Base-by-base conservation (phyloP, 92 coral and sea anemone species). In the Epizoanthus ramosus region DNA sequence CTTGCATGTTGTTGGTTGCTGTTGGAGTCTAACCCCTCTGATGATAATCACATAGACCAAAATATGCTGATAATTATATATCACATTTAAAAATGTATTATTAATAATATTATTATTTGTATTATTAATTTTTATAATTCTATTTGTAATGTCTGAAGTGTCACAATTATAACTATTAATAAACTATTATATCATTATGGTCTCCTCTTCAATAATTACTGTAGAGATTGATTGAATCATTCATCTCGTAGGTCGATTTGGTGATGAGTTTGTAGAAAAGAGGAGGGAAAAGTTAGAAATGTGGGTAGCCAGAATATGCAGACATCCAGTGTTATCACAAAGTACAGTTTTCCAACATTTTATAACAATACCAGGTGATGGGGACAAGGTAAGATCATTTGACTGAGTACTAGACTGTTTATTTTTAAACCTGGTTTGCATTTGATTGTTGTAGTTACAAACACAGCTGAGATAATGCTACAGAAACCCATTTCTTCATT, bases 251-350 rank as follows among this genome's bases (percentile, higher is more conserved):
- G 99, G 99, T 79, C 94, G 95, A 63, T 96, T 94, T 85, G 99
- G 97, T 53, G 99, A 96, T 3, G 99, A 96, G 73, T 96, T 96
- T 63, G 85, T 96, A 1, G 98, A 94, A 87, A 96, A 96, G 85
- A 86, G 99, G 57, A 89, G 94, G 54, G 99, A 96, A 43, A 91
- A 93, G 68, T 80, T 96, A 14, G 98, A 94, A 59, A 86, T 88
- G 85, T 96, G 99, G 99, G 74, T 96, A 22, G 87, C 85, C 57
- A 92, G 99, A 73, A 90, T 96, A 59, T 96, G 93, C 60, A 91
- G 93, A 61, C 99, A 96, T 73, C 99, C 99, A 63, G 98, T 96
- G 4, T 80, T 96, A 23, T 84, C 95, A 41, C 91, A 85, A 63
- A 91, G 99, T 90, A 39, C 86, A 31, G 99, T 94, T 6, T 95